Evolutionary conservation across 1,140 invertebrate species (phyloP), one percentile per base, ranked within the genome.

Genomic region (Zaprionus kolodkinae): DNA sequence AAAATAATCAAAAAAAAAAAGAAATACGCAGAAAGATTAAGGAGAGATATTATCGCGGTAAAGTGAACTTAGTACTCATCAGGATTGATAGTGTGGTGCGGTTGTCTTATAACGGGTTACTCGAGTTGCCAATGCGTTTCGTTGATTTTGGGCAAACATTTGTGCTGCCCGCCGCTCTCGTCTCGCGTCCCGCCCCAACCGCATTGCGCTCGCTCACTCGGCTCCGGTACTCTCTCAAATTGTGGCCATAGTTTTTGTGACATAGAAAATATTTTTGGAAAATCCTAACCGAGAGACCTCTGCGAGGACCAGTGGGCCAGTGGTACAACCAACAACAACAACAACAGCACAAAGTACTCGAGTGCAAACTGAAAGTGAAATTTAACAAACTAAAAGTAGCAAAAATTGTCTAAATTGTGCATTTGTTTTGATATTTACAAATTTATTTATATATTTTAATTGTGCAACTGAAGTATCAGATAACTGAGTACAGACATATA

Each of bases 201-300:
- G 57, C 43, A 33, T 33, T 9, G 45, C 40, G 33, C 57, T 71
- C 21, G 21, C 21, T 21, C 21, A 21, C 21, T 21, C 66, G 60
- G 64, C 62, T 78, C 45, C 45, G n/a, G 48, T 52, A 48, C 43
- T 55, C 62, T 55, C 67, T 54, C 62, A 54, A n/a, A n/a, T 66
- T 78, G 76, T 40, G 76, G 40, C 72, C 30, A 25, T 45, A 59
- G 62, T 52, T 56, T 56, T 52, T 54, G 67, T 67, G 56, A 76
- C 76, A 78, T 72, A 78, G 59, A 79, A 79, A 73, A 61, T 21
- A 21, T 21, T 65, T 76, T 75, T 70, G 50, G 55, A 48, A 69
- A 62, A 48, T 48, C 57, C 21, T 43, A 27, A 9, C 25, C 17
- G 21, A 21, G 21, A 21, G 61, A 35, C 17, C 33, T 54, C 13